These are phyloP conservation scores for Laspeyria flexula DNA, from an alignment of 2,888 invertebrate genomes.

Conservation along the genomic window DNA sequence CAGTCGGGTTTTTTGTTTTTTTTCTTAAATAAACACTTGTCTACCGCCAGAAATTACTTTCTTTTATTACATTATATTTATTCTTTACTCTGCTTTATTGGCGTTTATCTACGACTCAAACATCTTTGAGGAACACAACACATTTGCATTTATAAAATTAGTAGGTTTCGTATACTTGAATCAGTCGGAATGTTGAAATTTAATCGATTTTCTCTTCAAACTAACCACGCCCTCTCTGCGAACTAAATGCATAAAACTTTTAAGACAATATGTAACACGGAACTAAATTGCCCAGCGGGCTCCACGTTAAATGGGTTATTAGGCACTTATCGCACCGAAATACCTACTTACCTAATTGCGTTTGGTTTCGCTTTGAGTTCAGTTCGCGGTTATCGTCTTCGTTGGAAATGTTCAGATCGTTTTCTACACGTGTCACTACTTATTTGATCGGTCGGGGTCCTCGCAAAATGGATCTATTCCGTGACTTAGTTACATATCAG, in stretches of 20 bases:
- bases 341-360: constrained; percentile 35
- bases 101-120: too few species aligned
- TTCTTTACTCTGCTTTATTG: too few species aligned
- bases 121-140: too few species aligned
- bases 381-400: constrained; percentile 26
- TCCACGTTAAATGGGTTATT: constrained; percentile 27
- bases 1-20: too few species aligned
- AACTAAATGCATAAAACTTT: constrained; percentile 23
- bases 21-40: too few species aligned
- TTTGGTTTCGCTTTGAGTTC: constrained; percentile 21
- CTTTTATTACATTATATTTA: too few species aligned
- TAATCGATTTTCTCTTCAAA: not conserved
- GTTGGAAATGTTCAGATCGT: constrained; percentile 34
- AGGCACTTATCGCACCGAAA: constrained; percentile 26
- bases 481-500: constrained; percentile 42
- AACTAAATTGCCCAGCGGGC: constrained; percentile 16
- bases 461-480: constrained; percentile 42
- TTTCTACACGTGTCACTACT: constrained; percentile 39
- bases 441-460: constrained; percentile 26
- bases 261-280: constrained; percentile 19
- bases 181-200: too few species aligned
- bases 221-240: not conserved
- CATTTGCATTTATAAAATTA: too few species aligned
- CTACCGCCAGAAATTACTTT: too few species aligned
- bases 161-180: too few species aligned